phyloP scores from a whole-genome alignment of 2,888 invertebrate genomes.

The Drosophila kanekoi region DNA sequence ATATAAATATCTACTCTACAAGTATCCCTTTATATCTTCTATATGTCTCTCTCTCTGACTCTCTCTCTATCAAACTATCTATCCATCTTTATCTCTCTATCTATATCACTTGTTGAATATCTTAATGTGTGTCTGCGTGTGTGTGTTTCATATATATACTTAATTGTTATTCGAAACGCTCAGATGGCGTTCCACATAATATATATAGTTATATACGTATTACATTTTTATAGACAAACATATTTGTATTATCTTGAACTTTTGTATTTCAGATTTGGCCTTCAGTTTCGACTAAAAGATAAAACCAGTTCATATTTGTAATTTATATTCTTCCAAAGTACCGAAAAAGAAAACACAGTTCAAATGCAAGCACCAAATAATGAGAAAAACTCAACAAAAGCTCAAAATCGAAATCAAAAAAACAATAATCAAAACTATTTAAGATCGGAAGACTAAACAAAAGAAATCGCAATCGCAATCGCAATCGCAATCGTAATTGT shows the following conservation, averaged over 20 bases:
- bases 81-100: constrained; percentile 24
- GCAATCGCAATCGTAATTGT: constrained; percentile 49
- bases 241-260: constrained; percentile 73
- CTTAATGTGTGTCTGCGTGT: constrained; percentile 29
- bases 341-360: constrained; percentile 66
- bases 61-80: constrained; percentile 3
- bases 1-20: constrained; percentile 27
- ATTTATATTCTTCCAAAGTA: constrained; percentile 62
- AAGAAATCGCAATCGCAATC: constrained; percentile 50
- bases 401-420: constrained; percentile 38
- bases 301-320: constrained; percentile 64
- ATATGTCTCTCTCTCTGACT: constrained; percentile 1
- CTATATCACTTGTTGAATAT: constrained; percentile 7
- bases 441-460: constrained; percentile 2
- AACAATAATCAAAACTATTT: background rate
- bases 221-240: constrained; percentile 26
- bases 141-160: constrained; percentile 24
- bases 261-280: constrained; percentile 85
- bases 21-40: constrained; percentile 26
- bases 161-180: constrained; percentile 25
- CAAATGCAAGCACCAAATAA: constrained; percentile 61
- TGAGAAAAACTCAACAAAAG: constrained; percentile 25
- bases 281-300: constrained; percentile 85
- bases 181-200: constrained; percentile 6
- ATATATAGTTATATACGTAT: constrained; percentile 22